Percentiles rank a stretch among this genome's conserved stretches.
phyloP scores from a whole-genome alignment of 1,140 invertebrate genomes.

The Dolichoris vasculosae region DNA sequence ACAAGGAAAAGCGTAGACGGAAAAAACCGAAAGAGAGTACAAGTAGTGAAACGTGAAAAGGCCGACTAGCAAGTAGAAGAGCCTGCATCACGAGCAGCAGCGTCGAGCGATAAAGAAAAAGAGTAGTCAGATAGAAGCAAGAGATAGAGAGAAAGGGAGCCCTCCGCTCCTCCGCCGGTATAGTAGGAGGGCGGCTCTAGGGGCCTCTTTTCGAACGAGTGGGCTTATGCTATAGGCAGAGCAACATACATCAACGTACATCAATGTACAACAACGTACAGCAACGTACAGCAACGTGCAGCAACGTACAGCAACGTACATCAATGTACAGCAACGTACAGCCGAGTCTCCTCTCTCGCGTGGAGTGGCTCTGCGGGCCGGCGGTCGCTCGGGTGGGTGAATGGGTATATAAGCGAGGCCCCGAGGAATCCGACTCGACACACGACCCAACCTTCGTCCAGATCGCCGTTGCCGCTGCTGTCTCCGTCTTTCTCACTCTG shows the following conservation, averaged over 20 bases:
- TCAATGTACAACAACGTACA: too few species aligned
- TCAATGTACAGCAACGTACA: slow-evolving; percentile 51
- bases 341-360: slow-evolving; percentile 60
- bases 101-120: slow-evolving; percentile 39
- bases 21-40: background rate
- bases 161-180: slow-evolving; percentile 52
- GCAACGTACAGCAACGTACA: slow-evolving; percentile 54
- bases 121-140: slow-evolving; percentile 32
- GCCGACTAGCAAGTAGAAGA: background rate
- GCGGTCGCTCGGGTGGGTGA: slow-evolving; percentile 62
- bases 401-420: slow-evolving; percentile 73
- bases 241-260: slow-evolving; percentile 53
- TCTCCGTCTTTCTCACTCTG: slow-evolving; percentile 27
- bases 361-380: slow-evolving; percentile 37
- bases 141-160: slow-evolving; percentile 32
- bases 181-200: slow-evolving; percentile 33
- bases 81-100: background rate
- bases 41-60: background rate
- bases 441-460: slow-evolving; percentile 58
- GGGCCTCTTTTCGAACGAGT: slow-evolving; percentile 26
- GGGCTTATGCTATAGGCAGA: background rate
- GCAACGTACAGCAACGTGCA: slow-evolving; percentile 53
- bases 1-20: background rate
- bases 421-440: slow-evolving; percentile 69
- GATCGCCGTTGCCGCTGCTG: slow-evolving; percentile 57